Evolutionary conservation across 2,888 invertebrate genomes (phyloP), one percentile per base, ranked within the genome.

Genomic region (Lepeophtheirus nordmannii): DNA sequence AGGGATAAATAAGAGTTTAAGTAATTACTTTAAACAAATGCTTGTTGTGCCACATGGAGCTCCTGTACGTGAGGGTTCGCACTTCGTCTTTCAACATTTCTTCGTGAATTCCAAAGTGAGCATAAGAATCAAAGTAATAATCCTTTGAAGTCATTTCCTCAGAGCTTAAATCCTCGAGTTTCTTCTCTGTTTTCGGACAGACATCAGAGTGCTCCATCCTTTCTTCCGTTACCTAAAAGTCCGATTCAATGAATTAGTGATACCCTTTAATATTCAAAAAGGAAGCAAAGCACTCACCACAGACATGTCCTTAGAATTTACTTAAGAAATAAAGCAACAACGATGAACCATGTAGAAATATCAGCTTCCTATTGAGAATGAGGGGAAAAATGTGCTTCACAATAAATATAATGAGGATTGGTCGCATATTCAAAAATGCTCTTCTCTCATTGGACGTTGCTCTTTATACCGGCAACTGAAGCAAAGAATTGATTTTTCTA

Each of bases 51-150:
- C 93, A 93, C 89, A 99, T 97, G 12, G 98, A 93, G 75, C 97
- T 97, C 66, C 96, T 85, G 77, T 99, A 99, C 1, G 97, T 97
- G 69, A 93, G 81, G 17, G 98, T 99, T 67, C 98, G 83, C 38
- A 98, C 94, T 82, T 98, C 97, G 77, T 99, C 98, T 78, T 99
- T 99, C 69, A 99, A 79, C 98, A 99, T 98, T 79, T 98, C 98
- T 79, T 99, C 98, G 75, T 99, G 98, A 72, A 99, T 99, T 59
- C 97, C 98, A 77, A 98, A 99, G 79, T 99, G 98, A 62, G 98
- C 98, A 76, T 99, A 99, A 0, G 97, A 98, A 78, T 99, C 98
- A 76, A 99, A 99, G 76, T 99, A 99, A 77, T 99, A 99, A 76
- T 99, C 98, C 72, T 94, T 83, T 9, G 97, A 97, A 1, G 98